Percentiles rank a stretch among this genome's conserved stretches.
These are phyloP conservation scores for Nicator chloris DNA, from an alignment of 2,113 vertebrate species.

Conservation along the genomic window DNA sequence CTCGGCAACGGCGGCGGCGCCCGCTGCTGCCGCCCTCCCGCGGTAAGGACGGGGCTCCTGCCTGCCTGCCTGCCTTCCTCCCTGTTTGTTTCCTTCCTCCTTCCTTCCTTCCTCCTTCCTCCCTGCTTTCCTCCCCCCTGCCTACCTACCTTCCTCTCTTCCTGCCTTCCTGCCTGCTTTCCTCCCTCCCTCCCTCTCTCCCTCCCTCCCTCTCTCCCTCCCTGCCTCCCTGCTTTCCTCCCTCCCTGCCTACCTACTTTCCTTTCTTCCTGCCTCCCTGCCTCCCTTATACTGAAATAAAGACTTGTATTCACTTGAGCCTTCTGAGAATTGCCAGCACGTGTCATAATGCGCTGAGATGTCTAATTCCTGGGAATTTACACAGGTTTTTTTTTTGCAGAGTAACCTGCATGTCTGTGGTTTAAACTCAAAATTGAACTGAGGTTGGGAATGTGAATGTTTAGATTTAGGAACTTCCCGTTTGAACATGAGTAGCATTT, in stretches of 20 bases:
- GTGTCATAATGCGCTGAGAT: fast-evolving
- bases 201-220: fast-evolving
- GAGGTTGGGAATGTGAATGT: fast-evolving
- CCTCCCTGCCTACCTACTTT: not conserved
- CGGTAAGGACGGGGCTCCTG: not conserved
- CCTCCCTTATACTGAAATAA: not conserved
- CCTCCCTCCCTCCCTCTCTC: fast-evolving
- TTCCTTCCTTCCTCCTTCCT: fast-evolving
- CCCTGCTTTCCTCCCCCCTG: fast-evolving
- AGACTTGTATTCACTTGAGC: not conserved
- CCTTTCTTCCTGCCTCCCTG: no score
- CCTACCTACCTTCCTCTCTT: fast-evolving
- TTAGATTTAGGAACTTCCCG: not conserved
- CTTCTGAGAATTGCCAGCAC: not conserved
- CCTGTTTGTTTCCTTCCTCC: no score
- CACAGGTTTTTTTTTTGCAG: not conserved
- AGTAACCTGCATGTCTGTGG: fast-evolving
- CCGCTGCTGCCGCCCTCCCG: not conserved
- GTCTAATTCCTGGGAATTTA: not conserved
- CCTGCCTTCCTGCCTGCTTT: not conserved
- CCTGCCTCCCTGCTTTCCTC: fast-evolving
- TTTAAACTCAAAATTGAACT: not conserved
- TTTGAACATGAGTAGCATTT: not conserved
- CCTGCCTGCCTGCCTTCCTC: fast-evolving
- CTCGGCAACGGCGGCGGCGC: not conserved